A percentile compares a stretch with the other conserved stretches of the same genome.
phyloP scores from a whole-genome alignment of 2,888 invertebrate genomes.

The Leptinotarsa haldemani region DNA sequence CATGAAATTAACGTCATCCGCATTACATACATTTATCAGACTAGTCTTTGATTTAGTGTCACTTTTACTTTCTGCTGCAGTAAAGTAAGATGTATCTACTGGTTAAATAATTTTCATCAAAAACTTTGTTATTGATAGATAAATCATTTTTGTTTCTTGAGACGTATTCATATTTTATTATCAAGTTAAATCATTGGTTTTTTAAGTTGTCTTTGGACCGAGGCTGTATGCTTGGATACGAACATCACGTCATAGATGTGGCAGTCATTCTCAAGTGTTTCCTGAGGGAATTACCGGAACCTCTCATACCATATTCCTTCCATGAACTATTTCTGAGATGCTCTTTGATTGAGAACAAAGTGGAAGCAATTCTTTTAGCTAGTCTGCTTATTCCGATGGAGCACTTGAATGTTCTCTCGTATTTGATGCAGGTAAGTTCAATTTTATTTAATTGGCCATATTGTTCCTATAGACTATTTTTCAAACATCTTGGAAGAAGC shows the following conservation, averaged over 20 bases:
- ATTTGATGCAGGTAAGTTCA: slow-evolving; percentile 78
- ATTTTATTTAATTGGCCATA: slow-evolving; percentile 3
- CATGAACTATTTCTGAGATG: slow-evolving; percentile 84
- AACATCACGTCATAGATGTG: slow-evolving; percentile 85
- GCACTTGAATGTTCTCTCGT: slow-evolving; percentile 83
- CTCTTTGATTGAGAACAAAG: slow-evolving; percentile 70
- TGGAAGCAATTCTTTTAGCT: slow-evolving; percentile 74
- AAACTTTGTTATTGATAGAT: too few species aligned
- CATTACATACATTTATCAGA: too few species aligned
- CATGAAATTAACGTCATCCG: too few species aligned
- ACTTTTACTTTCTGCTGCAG: too few species aligned
- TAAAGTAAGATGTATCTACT: too few species aligned
- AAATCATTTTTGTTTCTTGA: too few species aligned
- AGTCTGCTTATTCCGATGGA: slow-evolving; percentile 80
- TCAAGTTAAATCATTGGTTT: slow-evolving; percentile 2
- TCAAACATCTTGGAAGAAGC: too few species aligned
- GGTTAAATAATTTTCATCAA: too few species aligned
- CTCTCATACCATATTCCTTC: slow-evolving; percentile 78
- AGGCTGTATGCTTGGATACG: slow-evolving; percentile 76
- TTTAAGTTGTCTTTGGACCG: slow-evolving; percentile 76
- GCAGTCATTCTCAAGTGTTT: slow-evolving; percentile 89
- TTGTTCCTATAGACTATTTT: too few species aligned
- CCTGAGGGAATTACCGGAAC: slow-evolving; percentile 86
- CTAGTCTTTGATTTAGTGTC: too few species aligned
- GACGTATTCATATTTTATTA: too few species aligned